Evolutionary conservation across 2,113 vertebrate genomes (phyloP), one percentile per base, ranked within the genome.

Genomic region (Charina bottae): DNA sequence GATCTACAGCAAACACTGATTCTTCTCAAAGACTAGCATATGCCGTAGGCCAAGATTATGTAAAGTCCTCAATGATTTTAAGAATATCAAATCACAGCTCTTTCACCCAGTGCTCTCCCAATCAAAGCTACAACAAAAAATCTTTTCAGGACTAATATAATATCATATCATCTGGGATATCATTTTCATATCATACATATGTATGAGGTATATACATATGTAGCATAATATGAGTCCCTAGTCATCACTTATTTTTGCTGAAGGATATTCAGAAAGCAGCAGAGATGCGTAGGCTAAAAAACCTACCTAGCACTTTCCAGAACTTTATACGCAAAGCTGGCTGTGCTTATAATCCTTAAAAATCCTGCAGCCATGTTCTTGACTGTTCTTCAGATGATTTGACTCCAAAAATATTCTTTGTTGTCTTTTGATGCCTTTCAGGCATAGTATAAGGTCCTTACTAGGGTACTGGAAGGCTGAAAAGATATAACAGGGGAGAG

Each of bases 11-110:
- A 15, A 24, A 88, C 87, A 56, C 91, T 62, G 87, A 56, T 89
- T 92, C 72, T 26, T 24, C 89, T 87, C 33, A 55, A 62, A 54
- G 21, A 37, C 55, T 56, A 90, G 88, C 6, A 28, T 37, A 28
- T 62, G 42, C 85, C 53, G 78, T 90, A 87, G 85, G 85, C 92
- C 92, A 90, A 87, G 84, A 59, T 87, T 93, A 87, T 78, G 28
- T 78, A 78, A 90, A 90, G 89, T 87, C 26, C 8, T 64, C 24
- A 59, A n/a, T 83, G 55, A 93, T 90, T n/a, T 90, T 90, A 83
- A 87, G 42, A 88, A 88, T 83, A 83, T 42, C 88, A 60, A 88
- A 60, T 87, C 42, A 88, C 42, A 28, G 85, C 53, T 78, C 23
- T 91, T 91, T 92, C 58, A 59, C 87, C 23, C 68, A 49, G 68